Evolutionary conservation across 2,888 invertebrate species (phyloP), one percentile per base, ranked within the genome.

Genomic region (Nyleta sp.): DNA sequence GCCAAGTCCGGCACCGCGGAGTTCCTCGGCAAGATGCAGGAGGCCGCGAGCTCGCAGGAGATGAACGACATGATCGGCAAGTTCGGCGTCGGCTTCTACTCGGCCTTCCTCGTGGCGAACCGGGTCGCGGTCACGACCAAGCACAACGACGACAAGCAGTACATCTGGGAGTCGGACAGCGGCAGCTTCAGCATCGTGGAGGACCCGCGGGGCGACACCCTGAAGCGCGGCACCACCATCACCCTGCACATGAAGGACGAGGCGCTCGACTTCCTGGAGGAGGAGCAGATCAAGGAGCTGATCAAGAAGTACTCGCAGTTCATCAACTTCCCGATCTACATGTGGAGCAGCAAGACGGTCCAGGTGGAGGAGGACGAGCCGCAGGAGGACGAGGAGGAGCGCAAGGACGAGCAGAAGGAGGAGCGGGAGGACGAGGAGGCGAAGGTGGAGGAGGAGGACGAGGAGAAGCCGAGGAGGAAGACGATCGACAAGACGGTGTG

Each of bases 1-100:
- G 99, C 99, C 57, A 99, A 98, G 91, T 98, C 98, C 2, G 98
- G 98, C 81, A 99, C 99, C 0, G 97, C 98, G 1, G 98, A 99
- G 91, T 99, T 99, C 92, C 93, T 99, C 81, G 94, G 95, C 65
- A 98, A 97, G 92, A 95, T 98, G 94, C 96, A 96, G 89, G 95
- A 95, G 80, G 85, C 84, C 0, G 88, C 91, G 0, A 91, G 91
- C 24, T 90, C 92, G 11, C 91, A 93, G 38, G 97, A 98, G 89
- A 94, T 96, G 92, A 97, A 96, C 90, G 99, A 99, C 91, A 96
- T 99, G 95, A 99, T 99, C 91, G 99, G 99, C 3, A 98, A 99
- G 92, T 99, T 99, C 92, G 99, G 99, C 89, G 99, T 99, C 82
- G 99, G 99, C 75, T 99, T 99, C 92, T 99, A 99, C 92, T 99